These are phyloP conservation scores for Tokudaia muenninki DNA, from an alignment of 2,797 vertebrate species.

Conservation along the genomic window DNA sequence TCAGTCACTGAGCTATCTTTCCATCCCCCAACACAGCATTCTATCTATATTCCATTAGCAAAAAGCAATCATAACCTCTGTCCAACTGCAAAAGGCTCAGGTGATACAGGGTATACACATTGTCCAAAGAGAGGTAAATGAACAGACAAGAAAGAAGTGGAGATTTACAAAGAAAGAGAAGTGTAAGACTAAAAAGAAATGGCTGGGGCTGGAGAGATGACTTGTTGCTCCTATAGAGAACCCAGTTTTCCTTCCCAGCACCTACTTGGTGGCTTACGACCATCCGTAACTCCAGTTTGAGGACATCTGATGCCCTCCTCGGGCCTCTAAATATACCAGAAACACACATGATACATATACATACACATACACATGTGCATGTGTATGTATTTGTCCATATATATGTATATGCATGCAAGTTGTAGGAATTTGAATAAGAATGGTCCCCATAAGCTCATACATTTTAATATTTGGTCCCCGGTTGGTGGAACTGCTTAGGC, in stretches of 20 bases:
- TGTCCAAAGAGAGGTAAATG: neutral
- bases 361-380: neutral
- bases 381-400: too few species aligned
- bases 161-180: neutral
- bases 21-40: neutral
- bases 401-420: neutral
- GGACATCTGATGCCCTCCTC: neutral
- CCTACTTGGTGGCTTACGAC: neutral
- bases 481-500: neutral
- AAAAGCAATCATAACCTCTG: constrained; percentile 1
- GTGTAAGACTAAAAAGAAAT: neutral
- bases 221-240: neutral
- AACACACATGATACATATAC: neutral
- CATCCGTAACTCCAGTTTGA: neutral
- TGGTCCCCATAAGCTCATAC: neutral
- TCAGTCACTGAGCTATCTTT: neutral
- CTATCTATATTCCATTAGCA: neutral
- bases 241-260: neutral
- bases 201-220: neutral
- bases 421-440: neutral
- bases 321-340: neutral
- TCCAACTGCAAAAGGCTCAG: neutral
- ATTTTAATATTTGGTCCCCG: neutral
- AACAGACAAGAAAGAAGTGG: neutral
- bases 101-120: neutral